Evolutionary conservation across 2,113 vertebrate genomes (phyloP).

Genomic region (Penelope pileata): DNA sequence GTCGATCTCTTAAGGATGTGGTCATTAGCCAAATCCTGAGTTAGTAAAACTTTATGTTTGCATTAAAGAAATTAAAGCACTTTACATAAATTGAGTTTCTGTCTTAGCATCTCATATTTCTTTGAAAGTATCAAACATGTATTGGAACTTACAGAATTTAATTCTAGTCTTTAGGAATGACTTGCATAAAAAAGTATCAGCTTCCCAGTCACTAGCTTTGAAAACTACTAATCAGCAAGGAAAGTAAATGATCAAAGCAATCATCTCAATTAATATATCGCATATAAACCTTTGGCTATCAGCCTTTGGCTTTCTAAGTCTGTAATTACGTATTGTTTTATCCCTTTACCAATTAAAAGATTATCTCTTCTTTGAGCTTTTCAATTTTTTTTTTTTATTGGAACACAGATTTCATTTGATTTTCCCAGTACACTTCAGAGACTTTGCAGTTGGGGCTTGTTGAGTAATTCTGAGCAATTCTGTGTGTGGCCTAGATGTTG

Average conservation of each 20-base stretch:
- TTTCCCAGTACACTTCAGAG: background rate
- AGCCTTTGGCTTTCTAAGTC: constrained; percentile 2
- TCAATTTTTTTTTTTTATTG: background rate
- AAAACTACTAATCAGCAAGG: constrained; percentile 8
- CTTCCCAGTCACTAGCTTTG: constrained; percentile 13
- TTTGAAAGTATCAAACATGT: background rate
- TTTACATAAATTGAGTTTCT: background rate
- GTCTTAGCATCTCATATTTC: background rate
- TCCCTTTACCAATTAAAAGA: constrained; percentile 2
- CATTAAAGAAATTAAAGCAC: background rate
- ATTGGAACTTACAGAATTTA: background rate
- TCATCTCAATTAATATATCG: background rate
- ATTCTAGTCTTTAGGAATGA: background rate
- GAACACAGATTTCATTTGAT: background rate
- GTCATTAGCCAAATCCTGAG: background rate
- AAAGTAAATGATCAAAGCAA: constrained; percentile 23
- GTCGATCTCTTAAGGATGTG: background rate
- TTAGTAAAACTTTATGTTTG: background rate
- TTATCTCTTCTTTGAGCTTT: constrained; percentile 30
- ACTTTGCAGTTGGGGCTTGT: background rate
- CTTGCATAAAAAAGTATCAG: background rate
- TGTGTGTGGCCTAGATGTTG: background rate
- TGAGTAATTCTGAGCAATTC: constrained; percentile 12
- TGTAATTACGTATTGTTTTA: constrained; percentile 11
- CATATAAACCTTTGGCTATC: constrained; percentile 33